A percentile compares a stretch with the other conserved stretches of the same genome.
phyloP scores from a whole-genome alignment of 2,797 vertebrate species.

The Peromyscus eremicus region DNA sequence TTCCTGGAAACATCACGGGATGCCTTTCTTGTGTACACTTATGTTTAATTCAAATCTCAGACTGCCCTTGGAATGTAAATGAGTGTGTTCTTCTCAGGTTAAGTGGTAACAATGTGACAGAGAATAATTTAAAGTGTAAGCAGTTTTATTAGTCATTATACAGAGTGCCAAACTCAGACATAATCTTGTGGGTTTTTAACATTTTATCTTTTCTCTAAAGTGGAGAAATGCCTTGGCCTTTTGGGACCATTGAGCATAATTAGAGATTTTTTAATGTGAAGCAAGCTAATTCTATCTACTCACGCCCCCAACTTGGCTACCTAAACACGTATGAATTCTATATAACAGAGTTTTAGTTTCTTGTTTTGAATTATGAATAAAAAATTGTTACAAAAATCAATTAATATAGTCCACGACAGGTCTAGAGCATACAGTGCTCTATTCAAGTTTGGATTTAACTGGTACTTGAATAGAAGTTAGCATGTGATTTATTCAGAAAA shows the following conservation, averaged over 20 bases:
- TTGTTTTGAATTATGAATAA: not conserved
- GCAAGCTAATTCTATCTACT: constrained; percentile 2
- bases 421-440: not conserved
- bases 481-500: constrained; percentile 5
- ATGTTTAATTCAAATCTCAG: constrained; percentile 81
- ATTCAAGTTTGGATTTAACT: constrained; percentile 26
- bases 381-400: constrained; percentile 41
- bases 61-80: constrained; percentile 76
- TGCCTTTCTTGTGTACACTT: constrained; percentile 77
- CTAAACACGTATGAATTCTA: not conserved
- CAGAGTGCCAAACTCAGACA: constrained; percentile 64
- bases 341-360: not conserved
- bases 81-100: constrained; percentile 73
- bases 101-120: constrained; percentile 69
- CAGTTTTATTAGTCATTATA: constrained; percentile 78
- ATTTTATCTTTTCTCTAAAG: constrained; percentile 68
- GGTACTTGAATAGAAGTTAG: not conserved
- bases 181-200: constrained; percentile 66
- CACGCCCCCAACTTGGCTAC: not conserved
- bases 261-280: not conserved
- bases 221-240: constrained; percentile 53
- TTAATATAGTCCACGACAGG: not conserved
- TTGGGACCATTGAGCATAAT: not conserved
- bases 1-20: constrained; percentile 73
- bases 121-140: constrained; percentile 80